These are phyloP conservation scores for Sarcophaga peregrina DNA, from an alignment of 1,140 invertebrate species.

Conservation along the genomic window DNA sequence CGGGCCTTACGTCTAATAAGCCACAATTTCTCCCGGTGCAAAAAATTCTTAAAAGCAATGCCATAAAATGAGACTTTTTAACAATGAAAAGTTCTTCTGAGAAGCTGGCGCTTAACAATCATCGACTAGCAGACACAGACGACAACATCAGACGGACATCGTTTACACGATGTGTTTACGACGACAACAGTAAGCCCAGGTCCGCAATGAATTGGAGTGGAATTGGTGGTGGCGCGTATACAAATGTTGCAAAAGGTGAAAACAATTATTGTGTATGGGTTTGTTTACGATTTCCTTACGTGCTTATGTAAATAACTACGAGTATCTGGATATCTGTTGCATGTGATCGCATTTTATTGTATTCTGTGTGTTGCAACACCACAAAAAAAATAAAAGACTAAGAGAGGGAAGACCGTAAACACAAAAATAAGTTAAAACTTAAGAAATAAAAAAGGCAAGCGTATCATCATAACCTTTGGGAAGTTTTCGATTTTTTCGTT, in stretches of 20 bases:
- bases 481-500: no score
- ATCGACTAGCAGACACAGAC: not conserved
- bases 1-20: no score
- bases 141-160: not conserved
- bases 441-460: not conserved
- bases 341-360: conserved; percentile 4
- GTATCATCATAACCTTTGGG: conserved; percentile 18
- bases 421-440: not conserved
- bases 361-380: not conserved
- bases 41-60: no score
- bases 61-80: not conserved
- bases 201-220: not conserved
- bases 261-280: conserved; percentile 35
- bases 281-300: conserved; percentile 41
- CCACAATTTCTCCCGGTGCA: no score
- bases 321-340: not conserved
- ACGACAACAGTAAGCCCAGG: not conserved
- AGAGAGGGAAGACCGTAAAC: not conserved
- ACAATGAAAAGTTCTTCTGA: conserved; percentile 10
- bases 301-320: not conserved
- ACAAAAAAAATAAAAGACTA: not conserved
- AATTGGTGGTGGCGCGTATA: not conserved
- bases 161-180: no score
- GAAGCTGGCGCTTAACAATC: conserved; percentile 9
- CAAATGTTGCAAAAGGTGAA: conserved; percentile 8